Percentiles rank a stretch among this genome's conserved stretches.
Evolutionary conservation across 2,797 vertebrate species (phyloP).

Genomic region (Dallia pectoralis): DNA sequence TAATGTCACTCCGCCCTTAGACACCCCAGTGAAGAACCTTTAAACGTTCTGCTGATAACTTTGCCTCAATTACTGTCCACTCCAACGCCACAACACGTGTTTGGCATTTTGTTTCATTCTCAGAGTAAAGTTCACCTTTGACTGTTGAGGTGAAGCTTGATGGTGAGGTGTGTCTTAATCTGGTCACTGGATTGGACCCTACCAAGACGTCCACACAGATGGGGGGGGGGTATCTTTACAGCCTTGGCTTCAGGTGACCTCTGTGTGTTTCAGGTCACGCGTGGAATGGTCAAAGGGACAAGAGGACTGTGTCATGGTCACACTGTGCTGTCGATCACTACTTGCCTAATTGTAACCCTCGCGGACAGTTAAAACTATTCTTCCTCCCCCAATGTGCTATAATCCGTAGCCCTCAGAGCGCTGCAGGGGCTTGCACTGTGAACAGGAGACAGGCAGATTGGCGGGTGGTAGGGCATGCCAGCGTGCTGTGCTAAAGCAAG

Average conservation of each 20-base stretch:
- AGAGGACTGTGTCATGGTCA: slow-evolving; percentile 32
- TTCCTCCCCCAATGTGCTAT: slow-evolving; percentile 47
- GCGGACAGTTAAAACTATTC: slow-evolving; percentile 62
- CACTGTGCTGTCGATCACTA: slow-evolving; percentile 43
- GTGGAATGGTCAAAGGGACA: slow-evolving; percentile 20
- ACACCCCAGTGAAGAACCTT: slow-evolving; percentile 26
- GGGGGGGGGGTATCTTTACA: not conserved
- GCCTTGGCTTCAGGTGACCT: not conserved
- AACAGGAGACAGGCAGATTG: not conserved
- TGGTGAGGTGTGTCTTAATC: not conserved
- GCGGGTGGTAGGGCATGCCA: slow-evolving; percentile 9
- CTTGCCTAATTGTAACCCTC: slow-evolving; percentile 68
- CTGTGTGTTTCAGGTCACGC: not conserved
- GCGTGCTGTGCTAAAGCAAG: slow-evolving; percentile 13
- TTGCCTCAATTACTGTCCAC: not conserved
- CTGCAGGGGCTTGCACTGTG: slow-evolving; percentile 10
- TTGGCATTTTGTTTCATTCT: not conserved
- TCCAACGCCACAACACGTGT: not conserved
- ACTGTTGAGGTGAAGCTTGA: not conserved
- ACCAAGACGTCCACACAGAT: not conserved
- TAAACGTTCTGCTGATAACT: slow-evolving; percentile 27
- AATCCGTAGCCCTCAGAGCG: slow-evolving; percentile 11
- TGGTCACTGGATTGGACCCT: not conserved
- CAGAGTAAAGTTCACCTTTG: not conserved
- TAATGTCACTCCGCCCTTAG: slow-evolving; percentile 25